Percentiles rank a stretch among this genome's conserved stretches.
Conservation (phyloP, 2,113 vertebrate genomes). For the Bostrychus sinensis region DNA sequence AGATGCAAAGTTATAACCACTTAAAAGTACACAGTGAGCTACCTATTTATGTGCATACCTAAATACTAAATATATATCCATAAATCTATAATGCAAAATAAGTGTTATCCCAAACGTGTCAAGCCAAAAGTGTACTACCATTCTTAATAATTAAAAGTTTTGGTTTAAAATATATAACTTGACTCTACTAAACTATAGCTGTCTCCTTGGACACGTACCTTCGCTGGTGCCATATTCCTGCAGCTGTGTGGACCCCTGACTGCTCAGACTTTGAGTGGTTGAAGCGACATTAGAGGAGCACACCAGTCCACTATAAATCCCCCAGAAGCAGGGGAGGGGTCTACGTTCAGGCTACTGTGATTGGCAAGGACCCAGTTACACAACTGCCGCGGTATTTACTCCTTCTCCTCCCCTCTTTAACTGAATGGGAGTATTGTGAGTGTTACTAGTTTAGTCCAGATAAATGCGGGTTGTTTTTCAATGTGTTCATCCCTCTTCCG, state of each 20-base stretch:
- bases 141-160: not conserved
- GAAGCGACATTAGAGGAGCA: slow-evolving; percentile 37
- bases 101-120: not conserved
- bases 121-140: not conserved
- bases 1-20: too few relatives aligned
- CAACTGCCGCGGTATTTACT: slow-evolving; percentile 46
- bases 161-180: not conserved
- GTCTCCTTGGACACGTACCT: slow-evolving; percentile 56
- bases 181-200: not conserved
- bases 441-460: slow-evolving; percentile 46
- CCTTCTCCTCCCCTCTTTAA: slow-evolving; percentile 28
- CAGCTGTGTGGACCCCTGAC: slow-evolving; percentile 53
- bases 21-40: not conserved
- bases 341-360: slow-evolving; percentile 39
- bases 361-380: slow-evolving; percentile 60
- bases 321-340: slow-evolving; percentile 53
- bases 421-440: slow-evolving; percentile 57
- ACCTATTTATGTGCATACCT: not conserved
- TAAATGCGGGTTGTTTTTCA: slow-evolving; percentile 15
- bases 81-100: not conserved
- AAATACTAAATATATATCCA: not conserved
- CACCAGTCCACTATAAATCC: slow-evolving; percentile 53
- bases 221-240: slow-evolving; percentile 70
- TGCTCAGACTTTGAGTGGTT: slow-evolving; percentile 55
- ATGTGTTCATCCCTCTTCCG: slow-evolving; percentile 12